These are phyloP conservation scores for Mythimna loreyi DNA, from an alignment of 2,888 invertebrate genomes.

Conservation along the genomic window DNA sequence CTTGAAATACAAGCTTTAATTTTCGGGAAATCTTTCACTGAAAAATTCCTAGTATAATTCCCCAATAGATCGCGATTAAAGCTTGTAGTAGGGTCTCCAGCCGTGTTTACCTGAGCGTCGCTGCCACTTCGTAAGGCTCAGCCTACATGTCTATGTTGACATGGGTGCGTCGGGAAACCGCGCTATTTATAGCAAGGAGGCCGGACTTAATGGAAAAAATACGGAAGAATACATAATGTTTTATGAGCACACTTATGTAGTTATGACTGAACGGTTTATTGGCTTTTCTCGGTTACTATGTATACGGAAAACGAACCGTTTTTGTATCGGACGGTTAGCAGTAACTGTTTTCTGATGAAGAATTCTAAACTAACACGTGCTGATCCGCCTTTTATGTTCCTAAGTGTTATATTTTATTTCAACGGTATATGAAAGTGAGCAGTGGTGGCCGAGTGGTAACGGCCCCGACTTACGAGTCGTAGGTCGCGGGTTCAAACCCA, in stretches of 20 bases:
- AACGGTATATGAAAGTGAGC: too few species aligned
- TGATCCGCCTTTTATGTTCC: background rate
- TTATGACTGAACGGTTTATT: conserved; percentile 33
- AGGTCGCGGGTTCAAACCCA: too few species aligned
- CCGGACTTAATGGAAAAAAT: conserved; percentile 58
- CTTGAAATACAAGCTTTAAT: too few species aligned
- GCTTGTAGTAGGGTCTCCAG: conserved; percentile 3
- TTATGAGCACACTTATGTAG: conserved; percentile 38
- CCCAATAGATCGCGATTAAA: too few species aligned
- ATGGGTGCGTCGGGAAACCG: conserved; percentile 68
- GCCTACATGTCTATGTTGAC: conserved; percentile 72
- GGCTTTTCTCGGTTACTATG: conserved; percentile 18
- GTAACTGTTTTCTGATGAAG: background rate
- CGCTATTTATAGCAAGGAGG: conserved; percentile 67
- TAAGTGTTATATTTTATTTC: too few species aligned
- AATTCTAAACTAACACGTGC: background rate
- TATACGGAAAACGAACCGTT: conserved; percentile 4
- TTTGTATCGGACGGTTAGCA: background rate
- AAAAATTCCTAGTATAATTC: too few species aligned
- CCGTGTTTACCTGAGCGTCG: conserved; percentile 62
- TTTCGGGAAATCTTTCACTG: too few species aligned
- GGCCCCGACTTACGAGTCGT: too few species aligned
- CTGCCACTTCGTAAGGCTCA: conserved; percentile 35
- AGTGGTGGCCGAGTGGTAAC: too few species aligned
- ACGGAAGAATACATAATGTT: conserved; percentile 50